Conservation (phyloP, 2,888 invertebrate species). For the Drosophila merina region DNA sequence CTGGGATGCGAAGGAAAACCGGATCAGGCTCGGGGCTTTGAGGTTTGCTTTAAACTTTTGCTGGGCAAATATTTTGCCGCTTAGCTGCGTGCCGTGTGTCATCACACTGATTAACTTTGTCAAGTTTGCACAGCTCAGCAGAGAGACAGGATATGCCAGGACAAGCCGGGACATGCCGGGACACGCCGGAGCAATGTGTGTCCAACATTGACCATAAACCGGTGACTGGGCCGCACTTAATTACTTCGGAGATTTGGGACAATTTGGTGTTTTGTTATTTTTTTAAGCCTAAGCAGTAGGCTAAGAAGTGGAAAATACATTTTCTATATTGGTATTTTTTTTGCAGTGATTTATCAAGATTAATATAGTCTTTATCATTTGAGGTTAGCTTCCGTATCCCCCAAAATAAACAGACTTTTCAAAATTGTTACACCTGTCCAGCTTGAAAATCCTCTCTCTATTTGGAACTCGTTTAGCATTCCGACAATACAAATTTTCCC, state of each 20-base stretch:
- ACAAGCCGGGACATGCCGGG: background rate
- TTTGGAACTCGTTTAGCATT: conserved; percentile 62
- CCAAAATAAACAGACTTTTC: conserved; percentile 10
- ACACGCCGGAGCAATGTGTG: conserved; percentile 2
- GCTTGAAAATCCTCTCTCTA: conserved; percentile 9
- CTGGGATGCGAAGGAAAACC: conserved; percentile 7
- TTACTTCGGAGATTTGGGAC: conserved; percentile 65
- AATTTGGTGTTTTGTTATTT: conserved; percentile 16
- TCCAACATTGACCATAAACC: conserved; percentile 24
- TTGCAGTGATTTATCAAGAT: conserved; percentile 4
- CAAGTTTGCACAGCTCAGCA: conserved; percentile 59
- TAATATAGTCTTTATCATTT: conserved; percentile 55
- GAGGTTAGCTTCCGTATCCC: conserved; percentile 17
- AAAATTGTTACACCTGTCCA: conserved; percentile 52
- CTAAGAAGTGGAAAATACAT: too few species aligned
- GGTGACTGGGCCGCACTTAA: conserved; percentile 59
- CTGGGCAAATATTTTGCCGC: conserved; percentile 74
- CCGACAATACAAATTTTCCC: conserved; percentile 46
- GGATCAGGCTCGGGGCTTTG: conserved; percentile 32
- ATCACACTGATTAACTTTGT: conserved; percentile 71
- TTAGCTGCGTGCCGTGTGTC: conserved; percentile 78
- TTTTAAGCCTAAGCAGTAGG: background rate
- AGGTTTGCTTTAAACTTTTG: conserved; percentile 53
- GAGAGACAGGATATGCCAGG: conserved; percentile 3
- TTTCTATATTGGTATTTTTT: background rate